Evolutionary conservation across 53 echinoderm and acorn worm species (phyloP).

Genomic region (Antedon mediterranea): DNA sequence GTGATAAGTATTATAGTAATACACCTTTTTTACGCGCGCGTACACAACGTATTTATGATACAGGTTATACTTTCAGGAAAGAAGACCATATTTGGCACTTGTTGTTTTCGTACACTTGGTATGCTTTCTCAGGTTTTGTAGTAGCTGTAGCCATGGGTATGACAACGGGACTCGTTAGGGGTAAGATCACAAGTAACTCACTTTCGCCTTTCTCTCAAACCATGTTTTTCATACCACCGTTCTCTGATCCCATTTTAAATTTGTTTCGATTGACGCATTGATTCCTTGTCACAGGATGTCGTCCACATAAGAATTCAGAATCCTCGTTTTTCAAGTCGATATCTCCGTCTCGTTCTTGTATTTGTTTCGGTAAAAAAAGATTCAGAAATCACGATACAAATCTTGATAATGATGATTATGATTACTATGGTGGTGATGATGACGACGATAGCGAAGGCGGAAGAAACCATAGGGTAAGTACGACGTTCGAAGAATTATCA

Average conservation of each 20-base stretch:
- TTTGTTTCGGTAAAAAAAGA: background rate
- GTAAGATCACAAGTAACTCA: background rate
- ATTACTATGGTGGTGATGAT: too few relatives aligned
- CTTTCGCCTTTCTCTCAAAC: too few relatives aligned
- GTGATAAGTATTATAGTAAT: too few relatives aligned
- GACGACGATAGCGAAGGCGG: background rate
- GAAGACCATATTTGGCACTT: background rate
- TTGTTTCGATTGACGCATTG: too few relatives aligned
- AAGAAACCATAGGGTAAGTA: background rate
- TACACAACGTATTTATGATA: too few relatives aligned
- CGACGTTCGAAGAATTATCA: too few relatives aligned
- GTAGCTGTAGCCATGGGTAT: background rate
- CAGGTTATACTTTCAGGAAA: too few relatives aligned
- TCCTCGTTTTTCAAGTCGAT: background rate
- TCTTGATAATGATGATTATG: background rate
- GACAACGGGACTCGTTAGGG: background rate
- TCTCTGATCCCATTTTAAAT: too few relatives aligned
- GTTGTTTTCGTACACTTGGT: background rate
- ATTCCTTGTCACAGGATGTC: background rate
- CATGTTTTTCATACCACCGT: too few relatives aligned
- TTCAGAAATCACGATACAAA: background rate
- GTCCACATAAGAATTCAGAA: background rate
- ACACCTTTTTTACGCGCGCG: too few relatives aligned
- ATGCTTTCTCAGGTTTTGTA: background rate
- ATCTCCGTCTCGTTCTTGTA: background rate